Percentiles rank a stretch among this genome's conserved stretches.
Evolutionary conservation across 2,888 invertebrate species (phyloP).

Genomic region (Prosapia bicincta): DNA sequence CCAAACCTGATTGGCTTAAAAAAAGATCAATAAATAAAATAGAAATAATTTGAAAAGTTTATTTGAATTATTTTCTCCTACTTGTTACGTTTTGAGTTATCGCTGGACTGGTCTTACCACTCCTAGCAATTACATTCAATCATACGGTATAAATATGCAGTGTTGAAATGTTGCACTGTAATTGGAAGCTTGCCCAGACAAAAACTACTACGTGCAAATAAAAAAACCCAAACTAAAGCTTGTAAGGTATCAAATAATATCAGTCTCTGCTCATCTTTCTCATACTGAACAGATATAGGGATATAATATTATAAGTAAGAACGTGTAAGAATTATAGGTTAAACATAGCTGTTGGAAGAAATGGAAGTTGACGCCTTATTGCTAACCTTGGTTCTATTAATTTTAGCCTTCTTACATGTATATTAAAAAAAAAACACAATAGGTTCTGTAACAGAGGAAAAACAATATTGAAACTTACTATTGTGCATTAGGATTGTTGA

Average conservation of each 20-base stretch:
- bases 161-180: background rate
- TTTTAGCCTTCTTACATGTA: no score
- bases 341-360: background rate
- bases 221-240: no score
- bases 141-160: background rate
- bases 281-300: background rate
- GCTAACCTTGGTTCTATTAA: no score
- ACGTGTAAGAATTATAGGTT: background rate
- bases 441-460: no score
- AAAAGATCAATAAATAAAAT: background rate
- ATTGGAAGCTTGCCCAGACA: background rate
- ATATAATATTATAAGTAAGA: background rate
- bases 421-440: no score
- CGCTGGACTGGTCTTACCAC: background rate
- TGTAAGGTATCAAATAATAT: background rate
- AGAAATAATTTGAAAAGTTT: background rate
- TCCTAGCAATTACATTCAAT: background rate
- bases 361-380: no score
- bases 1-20: background rate
- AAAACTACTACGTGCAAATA: background rate
- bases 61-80: slow-evolving; percentile 2
- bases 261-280: background rate
- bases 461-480: no score
- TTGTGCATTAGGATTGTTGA: no score
- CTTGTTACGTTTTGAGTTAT: background rate